Base-by-base conservation (phyloP, 2,888 invertebrate genomes). In the Nomada flava region DNA sequence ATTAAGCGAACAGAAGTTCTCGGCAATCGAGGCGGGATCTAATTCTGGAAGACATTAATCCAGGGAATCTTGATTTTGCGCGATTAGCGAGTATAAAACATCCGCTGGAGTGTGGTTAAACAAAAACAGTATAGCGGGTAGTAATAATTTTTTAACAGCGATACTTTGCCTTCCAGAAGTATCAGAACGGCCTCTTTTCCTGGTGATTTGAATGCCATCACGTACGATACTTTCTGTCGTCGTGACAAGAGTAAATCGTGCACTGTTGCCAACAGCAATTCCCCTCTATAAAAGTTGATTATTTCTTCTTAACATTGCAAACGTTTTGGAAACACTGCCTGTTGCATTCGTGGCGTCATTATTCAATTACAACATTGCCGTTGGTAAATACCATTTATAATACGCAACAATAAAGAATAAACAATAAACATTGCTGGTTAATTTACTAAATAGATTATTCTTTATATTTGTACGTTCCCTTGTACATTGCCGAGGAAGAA, bases 161-260 rank as follows among this genome's bases (percentile, higher is more conserved):
- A 59, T 55, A 26, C 70, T 71, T 60, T 67, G 23, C 74, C 68
- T 64, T 20, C 44, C 13, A 47, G 44, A 29, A 50, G 60, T 69
- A 67, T 87, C 64, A 71, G 83, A 86, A 77, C 90, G 86, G 64
- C 85, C 82, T 71, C 73, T 75, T 79, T 83, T 65, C 69, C 42
- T 80, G 87, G 90, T 85, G 91, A 91, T 85, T 89, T 88, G 83
- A 90, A 91, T 88, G 91, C 88, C 87, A 75, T 89, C 89, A 90
- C 83, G 83, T 86, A 85, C 78, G 67, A 64, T 79, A 71, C 84
- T 86, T 82, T 78, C 84, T 74, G 80, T 68, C 72, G 72, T 72
- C 36, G 75, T 60, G 76, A 77, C 64, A 59, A 59, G 59, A 70
- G 76, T 70, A 53, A 80, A 71, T 26, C 53, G 29, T 59, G 42